Evolutionary conservation across 2,797 vertebrate species (phyloP), one percentile per base, ranked within the genome.

Genomic region (Acrocephalus scirpaceus): DNA sequence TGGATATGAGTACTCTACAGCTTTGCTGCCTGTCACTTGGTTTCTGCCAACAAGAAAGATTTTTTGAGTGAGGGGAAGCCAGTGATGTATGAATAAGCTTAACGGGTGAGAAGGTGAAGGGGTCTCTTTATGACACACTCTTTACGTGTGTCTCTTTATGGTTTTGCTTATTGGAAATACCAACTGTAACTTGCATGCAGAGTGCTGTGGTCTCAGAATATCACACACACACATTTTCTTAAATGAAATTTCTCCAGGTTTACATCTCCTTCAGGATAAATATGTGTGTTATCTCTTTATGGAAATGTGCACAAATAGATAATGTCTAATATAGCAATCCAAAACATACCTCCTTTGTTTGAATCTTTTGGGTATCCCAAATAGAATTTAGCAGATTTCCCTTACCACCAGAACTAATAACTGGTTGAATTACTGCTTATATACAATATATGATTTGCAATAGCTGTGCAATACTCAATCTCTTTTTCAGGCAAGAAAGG

Each of bases 401-500:
- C 61, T 92, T 86, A 82, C 64, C 36, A 84, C 17, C 56, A 86
- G 94, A 95, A 94, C 86, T 47, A 95, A 58, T 86, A 95, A 86
- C 16, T 60, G 23, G 10, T 67, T 96, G 76, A 93, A 47, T 91
- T 93, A 93, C 62, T 91, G 30, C 25, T 92, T 95, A 10, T 87
- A 86, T 80, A 18, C 34, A 95, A 62, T 92, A 82, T 36, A 18
- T 38, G 90, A 72, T 94, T 95, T 76, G 8, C 26, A 80, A 96
- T 86, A 93, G 70, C 32, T 94, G 29, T 90, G 56, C 86, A 96
- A 92, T 87, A 69, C 9, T 93, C 38, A 92, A 36, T 58, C 34
- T 44, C 74, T 42, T 96, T 97, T 96, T 95, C 86, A 96, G 34
- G 21, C 74, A 7, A 93, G 60, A 95, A 95, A 93, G 25, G 48